These are phyloP conservation scores for Bilobella aurantiaca DNA, from an alignment of 1,140 invertebrate species.

Conservation along the genomic window DNA sequence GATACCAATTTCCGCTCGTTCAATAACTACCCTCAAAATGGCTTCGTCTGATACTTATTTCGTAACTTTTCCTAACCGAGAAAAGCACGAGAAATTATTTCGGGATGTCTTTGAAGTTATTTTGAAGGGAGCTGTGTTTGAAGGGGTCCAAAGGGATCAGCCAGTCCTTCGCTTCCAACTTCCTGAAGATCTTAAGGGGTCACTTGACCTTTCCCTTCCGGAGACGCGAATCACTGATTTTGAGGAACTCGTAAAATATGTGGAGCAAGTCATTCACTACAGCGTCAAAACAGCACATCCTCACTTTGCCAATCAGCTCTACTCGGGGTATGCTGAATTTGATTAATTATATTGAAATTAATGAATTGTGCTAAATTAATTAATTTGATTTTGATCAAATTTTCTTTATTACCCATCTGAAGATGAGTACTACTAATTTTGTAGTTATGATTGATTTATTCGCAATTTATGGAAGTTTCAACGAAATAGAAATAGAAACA, in stretches of 20 bases:
- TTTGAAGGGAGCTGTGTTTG: constrained; percentile 61
- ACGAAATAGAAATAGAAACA: too few species aligned
- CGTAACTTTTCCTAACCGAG: constrained; percentile 41
- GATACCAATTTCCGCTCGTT: too few species aligned
- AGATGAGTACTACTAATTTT: too few species aligned
- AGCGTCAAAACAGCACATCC: constrained; percentile 80
- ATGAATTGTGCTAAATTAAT: too few species aligned
- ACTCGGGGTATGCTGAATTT: constrained; percentile 45
- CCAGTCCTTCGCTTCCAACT: constrained; percentile 61
- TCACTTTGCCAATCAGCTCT: constrained; percentile 75
- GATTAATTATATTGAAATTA: too few species aligned
- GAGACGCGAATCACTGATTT: constrained; percentile 47
- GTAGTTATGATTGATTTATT: too few species aligned
- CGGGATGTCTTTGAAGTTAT: constrained; percentile 57
- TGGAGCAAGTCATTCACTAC: constrained; percentile 59
- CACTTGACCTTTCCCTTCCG: constrained; percentile 56
- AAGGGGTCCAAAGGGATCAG: constrained; percentile 54
- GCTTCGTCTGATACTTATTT: constrained; percentile 18
- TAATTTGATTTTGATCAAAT: too few species aligned
- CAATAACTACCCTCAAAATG: not conserved
- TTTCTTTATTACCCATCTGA: too few species aligned
- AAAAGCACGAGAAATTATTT: constrained; percentile 59
- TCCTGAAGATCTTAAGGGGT: constrained; percentile 52
- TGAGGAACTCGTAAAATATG: constrained; percentile 52
- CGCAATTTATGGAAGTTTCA: too few species aligned